These are phyloP conservation scores for Phaetusa simplex DNA, from an alignment of 2,113 vertebrate species.

Conservation along the genomic window DNA sequence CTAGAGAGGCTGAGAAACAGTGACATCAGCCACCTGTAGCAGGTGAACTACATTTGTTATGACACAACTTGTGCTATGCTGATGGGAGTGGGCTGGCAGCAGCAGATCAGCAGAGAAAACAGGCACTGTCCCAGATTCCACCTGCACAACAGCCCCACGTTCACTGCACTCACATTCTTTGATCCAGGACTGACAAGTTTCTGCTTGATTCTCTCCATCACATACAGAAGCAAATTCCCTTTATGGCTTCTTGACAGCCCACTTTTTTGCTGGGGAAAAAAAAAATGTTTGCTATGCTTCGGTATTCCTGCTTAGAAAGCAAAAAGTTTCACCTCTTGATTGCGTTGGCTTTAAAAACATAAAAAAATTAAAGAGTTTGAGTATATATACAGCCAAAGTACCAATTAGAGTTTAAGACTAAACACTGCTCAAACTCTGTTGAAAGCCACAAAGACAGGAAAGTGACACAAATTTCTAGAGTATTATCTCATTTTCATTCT, in stretches of 20 bases:
- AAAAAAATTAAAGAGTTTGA: not conserved
- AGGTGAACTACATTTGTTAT: not conserved
- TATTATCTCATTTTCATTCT: not conserved
- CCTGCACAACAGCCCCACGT: not conserved
- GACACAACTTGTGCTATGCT: not conserved
- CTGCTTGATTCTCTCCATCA: not conserved
- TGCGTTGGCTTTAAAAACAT: not conserved
- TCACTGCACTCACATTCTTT: not conserved
- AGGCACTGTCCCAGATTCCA: slow-evolving; percentile 23
- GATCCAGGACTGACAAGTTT: not conserved
- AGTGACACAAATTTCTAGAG: not conserved
- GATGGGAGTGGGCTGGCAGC: slow-evolving; percentile 14
- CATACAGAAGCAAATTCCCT: not conserved
- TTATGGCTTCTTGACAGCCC: not conserved
- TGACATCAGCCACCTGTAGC: not conserved
- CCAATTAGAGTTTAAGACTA: not conserved
- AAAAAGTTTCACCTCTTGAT: not conserved
- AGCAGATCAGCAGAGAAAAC: not conserved
- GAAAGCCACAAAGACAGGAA: not conserved
- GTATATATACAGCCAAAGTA: not conserved
- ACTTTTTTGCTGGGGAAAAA: not conserved
- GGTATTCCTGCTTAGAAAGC: not conserved
- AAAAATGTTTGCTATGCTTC: not conserved
- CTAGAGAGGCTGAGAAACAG: not conserved
- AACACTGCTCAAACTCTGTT: not conserved